Evolutionary conservation across 2,888 invertebrate genomes (phyloP).

Genomic region (Drosophila barbarae): DNA sequence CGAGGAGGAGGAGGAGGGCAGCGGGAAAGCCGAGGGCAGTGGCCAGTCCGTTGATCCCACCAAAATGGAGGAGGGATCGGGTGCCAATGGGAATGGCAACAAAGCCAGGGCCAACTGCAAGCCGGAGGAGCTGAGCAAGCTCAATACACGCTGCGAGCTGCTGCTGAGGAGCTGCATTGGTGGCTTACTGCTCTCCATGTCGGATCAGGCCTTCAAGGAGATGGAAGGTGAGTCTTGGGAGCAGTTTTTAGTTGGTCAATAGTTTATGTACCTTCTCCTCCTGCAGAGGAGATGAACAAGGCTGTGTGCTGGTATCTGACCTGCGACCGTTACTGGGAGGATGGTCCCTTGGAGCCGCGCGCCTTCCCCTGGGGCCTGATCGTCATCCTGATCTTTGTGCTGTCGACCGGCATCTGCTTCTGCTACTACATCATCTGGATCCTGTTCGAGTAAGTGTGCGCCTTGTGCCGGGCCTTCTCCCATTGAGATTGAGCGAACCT

Average conservation of each 20-base stretch:
- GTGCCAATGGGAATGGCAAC: constrained; percentile 44
- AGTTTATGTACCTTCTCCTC: not conserved
- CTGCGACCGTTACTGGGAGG: constrained; percentile 95
- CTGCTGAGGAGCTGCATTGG: constrained; percentile 91
- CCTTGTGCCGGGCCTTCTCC: constrained; percentile 20
- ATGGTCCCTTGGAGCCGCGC: constrained; percentile 86
- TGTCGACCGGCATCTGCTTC: constrained; percentile 90
- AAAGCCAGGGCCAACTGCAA: constrained; percentile 89
- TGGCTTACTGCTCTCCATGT: constrained; percentile 88
- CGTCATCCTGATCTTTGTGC: constrained; percentile 88
- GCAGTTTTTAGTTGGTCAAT: not conserved
- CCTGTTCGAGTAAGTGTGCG: constrained; percentile 89
- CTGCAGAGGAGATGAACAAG: constrained; percentile 90
- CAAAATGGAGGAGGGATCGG: constrained; percentile 34
- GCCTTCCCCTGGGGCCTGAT: constrained; percentile 90
- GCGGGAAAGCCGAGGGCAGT: constrained; percentile 44
- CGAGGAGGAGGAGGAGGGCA: constrained; percentile 49
- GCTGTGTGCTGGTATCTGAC: constrained; percentile 95
- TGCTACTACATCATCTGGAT: constrained; percentile 97
- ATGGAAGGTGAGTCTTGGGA: constrained; percentile 85
- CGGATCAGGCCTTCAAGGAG: constrained; percentile 90
- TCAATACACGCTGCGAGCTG: constrained; percentile 86
- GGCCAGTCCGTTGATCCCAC: constrained; percentile 29
- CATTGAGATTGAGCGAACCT: constrained; percentile 74
- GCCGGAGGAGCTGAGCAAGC: constrained; percentile 87